Evolutionary conservation across 2,113 vertebrate genomes (phyloP), one percentile per base, ranked within the genome.

Genomic region (Tachysurus vachellii): DNA sequence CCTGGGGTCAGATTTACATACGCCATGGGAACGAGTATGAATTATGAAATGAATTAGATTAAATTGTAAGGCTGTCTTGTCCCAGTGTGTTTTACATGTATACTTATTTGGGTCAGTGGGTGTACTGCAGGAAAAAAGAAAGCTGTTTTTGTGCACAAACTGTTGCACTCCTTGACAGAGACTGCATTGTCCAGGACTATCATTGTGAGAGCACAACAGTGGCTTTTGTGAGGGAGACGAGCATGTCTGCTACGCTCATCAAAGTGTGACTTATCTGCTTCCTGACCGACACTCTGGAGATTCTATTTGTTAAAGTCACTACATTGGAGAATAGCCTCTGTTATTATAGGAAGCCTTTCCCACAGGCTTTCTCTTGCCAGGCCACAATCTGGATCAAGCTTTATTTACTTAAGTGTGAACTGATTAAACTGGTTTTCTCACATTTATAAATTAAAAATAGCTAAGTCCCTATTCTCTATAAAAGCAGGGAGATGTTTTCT

Each of bases 181-280:
- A 82, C 88, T 61, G 3, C 89, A 92, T 94, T 94, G 94, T 94
- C 80, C 62, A 47, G 50, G 85, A 70, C 80, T 82, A 83, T 79
- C 87, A 88, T 90, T 85, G 68, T 36, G 17, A 77, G 19, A 68
- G 57, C 86, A 93, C 91, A 93, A 90, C 64, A 62, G 88, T 89
- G 53, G 85, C 91, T 90, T 94, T 94, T 91, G 93, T 86, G 80
- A 80, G 68, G 23, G 83, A 73, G 84, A 88, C 86, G 44, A n/a
- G 64, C 42, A 62, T 59, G 70, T 82, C 80, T 82, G 42, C 28
- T 77, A 8, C 42, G 73, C 28, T 62, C 71, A 56, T 86, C 62
- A 89, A 82, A 87, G 81, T 85, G 76, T 50, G 42, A 13, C 84
- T 85, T 88, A 21, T 80, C 57, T 56, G 56, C 85, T 87, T 81